Base-by-base conservation (phyloP, 2,113 vertebrate species). In the Phoxinus phoxinus region DNA sequence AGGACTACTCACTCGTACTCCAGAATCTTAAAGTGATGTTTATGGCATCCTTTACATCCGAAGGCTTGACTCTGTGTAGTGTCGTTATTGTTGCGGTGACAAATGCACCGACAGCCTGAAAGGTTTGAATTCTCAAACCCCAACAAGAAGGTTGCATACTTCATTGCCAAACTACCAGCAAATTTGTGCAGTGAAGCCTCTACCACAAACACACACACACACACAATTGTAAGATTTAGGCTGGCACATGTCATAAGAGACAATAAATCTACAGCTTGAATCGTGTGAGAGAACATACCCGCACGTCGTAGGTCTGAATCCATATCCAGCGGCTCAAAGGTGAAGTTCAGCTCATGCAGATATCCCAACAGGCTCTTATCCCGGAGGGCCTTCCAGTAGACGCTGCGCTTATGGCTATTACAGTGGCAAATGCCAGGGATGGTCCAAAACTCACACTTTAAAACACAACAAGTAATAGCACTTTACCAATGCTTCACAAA, bases 331-430 rank as follows among this genome's bases (percentile, higher is more conserved):
- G 95, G 90, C 27, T 94, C 92, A 77, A 95, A 89, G 0, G 94
- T 92, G 86, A 97, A 88, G 27, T 95, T 92, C 89, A 98, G 96
- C 6, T 83, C 82, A 0, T 92, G 84, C 2, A 97, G 93, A 2
- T 91, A 76, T 10, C 96, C 95, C 3, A 96, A 87, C 88, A 96
- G 85, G 9, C 81, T 1, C 0, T 46, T 44, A 85, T 93, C 92
- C 67, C 95, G 88, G 56, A 91, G 88, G 0, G 82, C 82, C 84
- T 93, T 96, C 96, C 97, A 97, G 92, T 94, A 95, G 4, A 84
- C 37, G 65, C 96, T 97, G 77, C 90, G 95, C 87, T 96, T 96
- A 92, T 97, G 96, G 58, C 96, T 95, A 32, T 96, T 97, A 92
- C 96, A 96, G 93, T 97, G 96, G 79, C 95, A 96, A 25, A 88